phyloP scores from a whole-genome alignment of 2,888 invertebrate genomes.

The Leptinotarsa tumamoca region DNA sequence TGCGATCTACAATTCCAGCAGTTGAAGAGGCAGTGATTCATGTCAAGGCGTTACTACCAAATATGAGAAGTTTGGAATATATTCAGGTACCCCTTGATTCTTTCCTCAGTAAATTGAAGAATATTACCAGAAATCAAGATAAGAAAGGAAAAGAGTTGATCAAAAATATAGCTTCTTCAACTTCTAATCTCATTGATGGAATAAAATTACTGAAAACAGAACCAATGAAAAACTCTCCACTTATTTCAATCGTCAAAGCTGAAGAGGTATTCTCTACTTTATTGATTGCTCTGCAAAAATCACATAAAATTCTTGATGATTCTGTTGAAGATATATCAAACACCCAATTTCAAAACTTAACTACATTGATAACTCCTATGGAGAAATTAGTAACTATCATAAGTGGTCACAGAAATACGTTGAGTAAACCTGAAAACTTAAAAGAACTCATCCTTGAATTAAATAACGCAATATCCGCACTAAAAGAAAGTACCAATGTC shows the following conservation, averaged over 20 bases:
- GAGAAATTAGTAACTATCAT: constrained; percentile 36
- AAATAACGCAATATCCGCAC: background rate
- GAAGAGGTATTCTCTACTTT: background rate
- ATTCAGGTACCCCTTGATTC: constrained; percentile 32
- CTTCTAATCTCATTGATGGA: background rate
- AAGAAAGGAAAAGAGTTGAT: background rate
- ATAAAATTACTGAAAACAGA: background rate
- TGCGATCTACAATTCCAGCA: constrained; percentile 22
- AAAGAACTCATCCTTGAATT: constrained; percentile 42
- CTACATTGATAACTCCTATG: constrained; percentile 28
- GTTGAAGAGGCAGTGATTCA: constrained; percentile 2
- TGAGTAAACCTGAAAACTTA: constrained; percentile 29
- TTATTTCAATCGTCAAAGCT: constrained; percentile 45
- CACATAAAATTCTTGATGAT: background rate
- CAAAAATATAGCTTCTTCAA: background rate
- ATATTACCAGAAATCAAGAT: background rate
- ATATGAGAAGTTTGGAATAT: constrained; percentile 1
- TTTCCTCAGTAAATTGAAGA: constrained; percentile 10
- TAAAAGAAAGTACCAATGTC: constrained; percentile 13
- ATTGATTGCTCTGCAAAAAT: background rate
- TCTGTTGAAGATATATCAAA: constrained; percentile 30
- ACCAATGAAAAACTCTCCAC: constrained; percentile 18
- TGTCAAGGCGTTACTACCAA: constrained; percentile 11
- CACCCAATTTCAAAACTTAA: constrained; percentile 28
- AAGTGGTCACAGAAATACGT: background rate